Conservation (phyloP, 2,888 invertebrate species). For the Carpatolechia fugitivella region DNA sequence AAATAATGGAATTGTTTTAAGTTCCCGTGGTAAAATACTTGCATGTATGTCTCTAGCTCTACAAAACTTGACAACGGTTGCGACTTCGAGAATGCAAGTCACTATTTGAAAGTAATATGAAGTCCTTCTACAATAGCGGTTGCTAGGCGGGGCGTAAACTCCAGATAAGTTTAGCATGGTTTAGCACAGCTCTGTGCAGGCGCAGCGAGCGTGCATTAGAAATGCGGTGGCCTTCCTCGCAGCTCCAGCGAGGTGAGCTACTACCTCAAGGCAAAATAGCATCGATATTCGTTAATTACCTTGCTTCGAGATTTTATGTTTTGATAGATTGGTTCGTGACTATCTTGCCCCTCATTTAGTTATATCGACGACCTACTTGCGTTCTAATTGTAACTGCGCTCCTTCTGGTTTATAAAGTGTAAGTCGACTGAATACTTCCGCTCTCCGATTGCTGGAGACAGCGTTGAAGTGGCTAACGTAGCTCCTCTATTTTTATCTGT, state of each 20-base stretch:
- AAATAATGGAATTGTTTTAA: no score
- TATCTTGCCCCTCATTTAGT: constrained; percentile 12
- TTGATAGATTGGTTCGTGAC: constrained; percentile 29
- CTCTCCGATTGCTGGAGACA: neutral
- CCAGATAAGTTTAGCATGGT: constrained; percentile 52
- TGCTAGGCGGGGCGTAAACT: constrained; percentile 34
- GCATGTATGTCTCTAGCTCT: no score
- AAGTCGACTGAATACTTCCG: neutral
- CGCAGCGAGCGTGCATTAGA: constrained; percentile 47
- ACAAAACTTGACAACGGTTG: no score
- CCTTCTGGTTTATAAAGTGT: neutral
- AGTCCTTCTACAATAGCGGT: constrained; percentile 23
- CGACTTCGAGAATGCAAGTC: neutral
- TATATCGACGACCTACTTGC: neutral
- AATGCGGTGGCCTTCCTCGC: constrained; percentile 65
- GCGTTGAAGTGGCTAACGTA: neutral
- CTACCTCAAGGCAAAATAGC: constrained; percentile 63
- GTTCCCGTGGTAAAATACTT: no score
- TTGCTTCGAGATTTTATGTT: constrained; percentile 36
- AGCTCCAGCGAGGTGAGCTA: constrained; percentile 62
- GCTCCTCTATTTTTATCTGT: neutral
- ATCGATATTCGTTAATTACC: constrained; percentile 60
- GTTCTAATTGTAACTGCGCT: neutral
- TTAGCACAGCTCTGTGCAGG: constrained; percentile 46
- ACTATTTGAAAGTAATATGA: neutral